These are phyloP conservation scores for Trachymyrmex cornetzi DNA, from an alignment of 1,140 invertebrate species.

Conservation along the genomic window DNA sequence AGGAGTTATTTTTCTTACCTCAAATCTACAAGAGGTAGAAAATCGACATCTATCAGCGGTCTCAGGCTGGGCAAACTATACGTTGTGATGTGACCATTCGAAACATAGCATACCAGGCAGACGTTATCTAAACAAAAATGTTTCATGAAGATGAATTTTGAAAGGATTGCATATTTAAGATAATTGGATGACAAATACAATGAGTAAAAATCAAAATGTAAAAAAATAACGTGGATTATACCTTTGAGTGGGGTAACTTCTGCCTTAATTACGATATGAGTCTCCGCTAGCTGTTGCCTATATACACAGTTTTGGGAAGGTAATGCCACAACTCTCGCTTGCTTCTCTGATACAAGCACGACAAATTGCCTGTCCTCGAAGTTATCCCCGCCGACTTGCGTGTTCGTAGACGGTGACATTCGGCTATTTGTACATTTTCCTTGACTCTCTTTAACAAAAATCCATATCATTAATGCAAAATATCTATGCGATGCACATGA, in stretches of 20 bases:
- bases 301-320: constrained; percentile 97
- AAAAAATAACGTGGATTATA: constrained; percentile 80
- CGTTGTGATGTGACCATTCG: constrained; percentile 96
- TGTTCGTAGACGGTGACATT: constrained; percentile 91
- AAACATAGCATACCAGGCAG: constrained; percentile 97
- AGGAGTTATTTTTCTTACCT: constrained; percentile 89
- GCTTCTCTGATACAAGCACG: constrained; percentile 97
- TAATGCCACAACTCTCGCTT: constrained; percentile 96
- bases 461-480: constrained; percentile 42
- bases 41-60: constrained; percentile 96
- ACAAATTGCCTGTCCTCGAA: constrained; percentile 96
- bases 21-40: constrained; percentile 96
- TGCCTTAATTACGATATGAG: constrained; percentile 97
- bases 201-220: neutral
- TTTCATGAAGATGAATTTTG: constrained; percentile 9
- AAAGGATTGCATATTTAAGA: neutral
- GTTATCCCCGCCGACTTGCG: constrained; percentile 86
- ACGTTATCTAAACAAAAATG: constrained; percentile 93
- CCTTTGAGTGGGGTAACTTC: constrained; percentile 97
- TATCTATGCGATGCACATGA: neutral
- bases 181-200: neutral
- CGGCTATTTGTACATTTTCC: constrained; percentile 86
- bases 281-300: constrained; percentile 94
- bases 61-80: constrained; percentile 97
- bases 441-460: constrained; percentile 79